These are phyloP conservation scores for Strix uralensis DNA, from an alignment of 2,113 vertebrate species.

Conservation along the genomic window DNA sequence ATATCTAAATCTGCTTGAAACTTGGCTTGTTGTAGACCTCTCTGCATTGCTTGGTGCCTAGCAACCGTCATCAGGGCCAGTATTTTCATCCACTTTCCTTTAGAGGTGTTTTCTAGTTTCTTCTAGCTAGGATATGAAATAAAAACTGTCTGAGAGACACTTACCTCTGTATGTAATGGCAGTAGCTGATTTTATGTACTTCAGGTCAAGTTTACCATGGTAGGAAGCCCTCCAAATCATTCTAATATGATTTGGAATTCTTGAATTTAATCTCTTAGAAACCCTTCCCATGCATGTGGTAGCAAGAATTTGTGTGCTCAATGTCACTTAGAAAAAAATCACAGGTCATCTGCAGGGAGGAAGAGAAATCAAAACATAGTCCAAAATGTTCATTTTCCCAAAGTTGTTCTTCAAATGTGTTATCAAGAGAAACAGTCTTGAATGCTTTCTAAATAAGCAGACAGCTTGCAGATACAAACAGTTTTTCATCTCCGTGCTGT, in stretches of 20 bases:
- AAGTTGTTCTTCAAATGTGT: not conserved
- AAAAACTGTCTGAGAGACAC: constrained; percentile 35
- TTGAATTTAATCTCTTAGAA: constrained; percentile 21
- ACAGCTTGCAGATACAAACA: constrained; percentile 5
- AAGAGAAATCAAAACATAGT: not conserved
- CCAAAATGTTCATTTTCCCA: not conserved
- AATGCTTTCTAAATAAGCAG: not conserved
- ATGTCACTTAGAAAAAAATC: not conserved
- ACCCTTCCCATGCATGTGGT: not conserved
- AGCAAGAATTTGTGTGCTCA: not conserved
- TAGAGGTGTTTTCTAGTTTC: constrained; percentile 54
- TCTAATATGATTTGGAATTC: constrained; percentile 9
- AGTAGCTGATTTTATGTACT: constrained; percentile 37
- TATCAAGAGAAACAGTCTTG: not conserved
- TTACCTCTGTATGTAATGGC: not conserved
- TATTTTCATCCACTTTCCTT: constrained; percentile 30
- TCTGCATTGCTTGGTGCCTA: constrained; percentile 65
- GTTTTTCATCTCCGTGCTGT: not conserved
- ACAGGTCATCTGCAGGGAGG: not conserved
- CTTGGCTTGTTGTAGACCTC: constrained; percentile 29
- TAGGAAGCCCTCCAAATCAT: constrained; percentile 20
- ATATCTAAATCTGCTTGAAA: constrained; percentile 42
- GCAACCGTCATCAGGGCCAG: constrained; percentile 61
- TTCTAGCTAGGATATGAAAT: constrained; percentile 26
- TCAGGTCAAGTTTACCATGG: not conserved